Base-by-base conservation (phyloP, 1,140 invertebrate genomes). In the Oryzaephilus surinamensis region DNA sequence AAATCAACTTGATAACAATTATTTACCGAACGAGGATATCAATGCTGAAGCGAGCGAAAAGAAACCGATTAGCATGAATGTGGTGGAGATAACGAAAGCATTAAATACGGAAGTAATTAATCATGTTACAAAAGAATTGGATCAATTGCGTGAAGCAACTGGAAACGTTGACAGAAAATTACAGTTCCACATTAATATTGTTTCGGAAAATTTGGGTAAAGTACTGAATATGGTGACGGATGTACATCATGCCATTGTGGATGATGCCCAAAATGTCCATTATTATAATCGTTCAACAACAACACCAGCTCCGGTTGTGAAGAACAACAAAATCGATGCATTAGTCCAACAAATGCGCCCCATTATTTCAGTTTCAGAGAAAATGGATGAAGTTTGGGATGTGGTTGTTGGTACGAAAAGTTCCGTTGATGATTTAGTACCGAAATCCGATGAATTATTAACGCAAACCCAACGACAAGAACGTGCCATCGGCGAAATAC, bases 351-450 rank as follows among this genome's bases (percentile, higher is more conserved):
- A 84, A 63, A 86, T 86, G 55, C 74, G 77, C 41, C 84, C 85
- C 0, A 83, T 88, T 61, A 73, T 85, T 28, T 79, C 75, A n/a
- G 83, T 88, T 1, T 84, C 82, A 0, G 81, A 84, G 54, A 88
- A 89, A 62, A 88, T 89, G 81, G 84, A 89, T 48, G 81, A 89
- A 64, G 82, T 89, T 4, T 89, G 84, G 84, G 79, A 84, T 52
- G 82, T 88, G 10, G 81, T 89, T 12, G 82, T 88, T 4, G 84
- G 84, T 2, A 88, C 84, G 1, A 89, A 89, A 57, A 84, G 76
- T 47, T 84, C 83, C 0, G 81, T 88, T 4, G 84, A 89, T 57
- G 75, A 85, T 54, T 65, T 89, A 26, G 71, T 88, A 12, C 84
- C 84, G 1, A 89, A 88, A 63, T 87, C 84, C 0, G 84, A 89